Conservation (phyloP, 2,113 vertebrate species). For the Corydoras sp. region DNA sequence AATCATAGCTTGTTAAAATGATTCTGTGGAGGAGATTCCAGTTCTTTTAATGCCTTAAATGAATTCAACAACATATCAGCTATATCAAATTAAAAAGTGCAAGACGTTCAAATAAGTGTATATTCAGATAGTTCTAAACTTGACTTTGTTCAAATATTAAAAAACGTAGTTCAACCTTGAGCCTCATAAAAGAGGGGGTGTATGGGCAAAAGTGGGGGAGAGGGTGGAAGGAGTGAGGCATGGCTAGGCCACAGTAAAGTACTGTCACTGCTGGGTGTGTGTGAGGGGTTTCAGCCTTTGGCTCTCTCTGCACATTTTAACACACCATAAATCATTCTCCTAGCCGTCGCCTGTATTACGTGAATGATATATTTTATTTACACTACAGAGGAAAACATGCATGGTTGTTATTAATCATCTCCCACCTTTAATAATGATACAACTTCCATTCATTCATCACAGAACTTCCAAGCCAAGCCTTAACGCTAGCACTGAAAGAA, state of each 20-base stretch:
- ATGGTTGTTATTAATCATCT: constrained; percentile 82
- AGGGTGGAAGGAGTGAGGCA: constrained; percentile 39
- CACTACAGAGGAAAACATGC: constrained; percentile 76
- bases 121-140: background rate
- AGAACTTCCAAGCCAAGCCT: constrained; percentile 68
- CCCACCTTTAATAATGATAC: constrained; percentile 81
- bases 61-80: too few species aligned
- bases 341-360: constrained; percentile 66
- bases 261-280: constrained; percentile 65
- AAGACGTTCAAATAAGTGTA: too few species aligned
- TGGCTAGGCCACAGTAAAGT: constrained; percentile 57
- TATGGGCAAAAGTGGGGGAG: background rate
- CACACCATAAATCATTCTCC: constrained; percentile 74
- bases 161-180: background rate
- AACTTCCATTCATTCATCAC: constrained; percentile 77
- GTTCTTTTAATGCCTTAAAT: too few species aligned
- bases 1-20: too few species aligned
- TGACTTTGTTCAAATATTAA: background rate
- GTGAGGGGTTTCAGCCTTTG: constrained; percentile 70
- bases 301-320: constrained; percentile 75
- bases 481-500: constrained; percentile 49
- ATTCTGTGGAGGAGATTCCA: too few species aligned
- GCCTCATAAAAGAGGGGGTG: background rate
- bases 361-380: constrained; percentile 93
- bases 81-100: too few species aligned